phyloP scores from a whole-genome alignment of 2,113 vertebrate genomes.

The Gavialis gangeticus region DNA sequence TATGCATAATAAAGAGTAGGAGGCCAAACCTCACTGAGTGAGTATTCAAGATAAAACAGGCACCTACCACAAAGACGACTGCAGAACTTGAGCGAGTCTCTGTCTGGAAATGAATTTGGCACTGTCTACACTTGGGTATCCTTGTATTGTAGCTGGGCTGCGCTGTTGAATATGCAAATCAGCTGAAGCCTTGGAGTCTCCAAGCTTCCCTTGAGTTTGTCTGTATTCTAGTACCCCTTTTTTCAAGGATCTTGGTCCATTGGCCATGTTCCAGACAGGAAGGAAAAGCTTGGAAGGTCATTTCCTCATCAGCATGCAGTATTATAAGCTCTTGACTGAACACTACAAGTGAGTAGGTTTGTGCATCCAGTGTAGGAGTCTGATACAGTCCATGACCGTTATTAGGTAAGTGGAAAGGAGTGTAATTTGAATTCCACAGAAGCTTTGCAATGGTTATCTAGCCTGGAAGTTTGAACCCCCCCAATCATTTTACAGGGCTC shows the following conservation, averaged over 20 bases:
- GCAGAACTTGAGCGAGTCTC: neutral
- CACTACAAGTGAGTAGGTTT: neutral
- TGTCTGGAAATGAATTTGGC: neutral
- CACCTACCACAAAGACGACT: neutral
- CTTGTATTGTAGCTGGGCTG: neutral
- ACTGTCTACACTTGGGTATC: rapidly evolving
- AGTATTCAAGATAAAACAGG: neutral
- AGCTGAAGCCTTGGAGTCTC: neutral
- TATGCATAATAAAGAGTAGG: neutral
- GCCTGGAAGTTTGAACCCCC: neutral
- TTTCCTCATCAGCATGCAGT: rapidly evolving
- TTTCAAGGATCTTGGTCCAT: neutral
- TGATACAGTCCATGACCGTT: neutral
- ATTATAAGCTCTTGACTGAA: neutral
- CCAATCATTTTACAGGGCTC: neutral
- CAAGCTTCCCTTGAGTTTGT: neutral
- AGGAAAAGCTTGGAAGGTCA: neutral
- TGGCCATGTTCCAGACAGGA: neutral
- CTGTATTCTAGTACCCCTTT: neutral
- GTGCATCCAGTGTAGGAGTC: neutral
- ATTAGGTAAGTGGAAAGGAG: neutral
- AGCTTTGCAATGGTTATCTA: neutral
- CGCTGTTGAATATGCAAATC: neutral
- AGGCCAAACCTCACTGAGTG: neutral
- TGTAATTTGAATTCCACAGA: neutral